Conservation (phyloP, 2,797 vertebrate genomes). For the Rhinogobio ventralis region DNA sequence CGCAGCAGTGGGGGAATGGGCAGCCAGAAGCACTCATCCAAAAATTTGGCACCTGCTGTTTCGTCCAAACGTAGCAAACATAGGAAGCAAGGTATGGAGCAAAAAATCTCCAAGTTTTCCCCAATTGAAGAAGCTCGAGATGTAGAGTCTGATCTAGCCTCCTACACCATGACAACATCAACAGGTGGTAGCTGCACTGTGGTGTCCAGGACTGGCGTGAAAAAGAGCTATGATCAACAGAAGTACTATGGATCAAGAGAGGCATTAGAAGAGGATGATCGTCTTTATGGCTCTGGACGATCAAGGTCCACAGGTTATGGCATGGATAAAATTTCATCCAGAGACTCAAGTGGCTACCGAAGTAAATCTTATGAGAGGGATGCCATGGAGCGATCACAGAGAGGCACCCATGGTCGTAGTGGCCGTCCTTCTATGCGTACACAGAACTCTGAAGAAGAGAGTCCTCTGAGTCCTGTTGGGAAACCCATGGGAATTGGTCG, state of each 20-base stretch:
- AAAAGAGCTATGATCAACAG: constrained; percentile 97
- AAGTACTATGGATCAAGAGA: constrained; percentile 92
- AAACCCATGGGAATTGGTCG: constrained; percentile 87
- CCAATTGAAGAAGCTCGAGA: constrained; percentile 99
- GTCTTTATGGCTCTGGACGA: constrained; percentile 85
- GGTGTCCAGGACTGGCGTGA: constrained; percentile 89
- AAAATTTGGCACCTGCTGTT: constrained; percentile 93
- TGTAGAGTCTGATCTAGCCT: constrained; percentile 94
- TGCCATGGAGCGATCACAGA: constrained; percentile 88
- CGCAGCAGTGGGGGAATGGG: constrained; percentile 77
- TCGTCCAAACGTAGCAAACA: constrained; percentile 98
- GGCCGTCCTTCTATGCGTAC: constrained; percentile 89
- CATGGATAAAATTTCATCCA: constrained; percentile 89
- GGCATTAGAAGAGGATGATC: constrained; percentile 89
- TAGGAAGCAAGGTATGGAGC: constrained; percentile 97
- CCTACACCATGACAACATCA: constrained; percentile 87
- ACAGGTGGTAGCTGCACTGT: constrained; percentile 86
- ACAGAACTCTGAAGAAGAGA: constrained; percentile 97
- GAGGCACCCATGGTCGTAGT: constrained; percentile 81
- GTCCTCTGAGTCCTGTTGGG: constrained; percentile 93
- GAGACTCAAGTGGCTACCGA: constrained; percentile 84
- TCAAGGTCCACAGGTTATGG: constrained; percentile 90
- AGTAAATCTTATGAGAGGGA: constrained; percentile 95
- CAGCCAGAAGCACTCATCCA: constrained; percentile 89
- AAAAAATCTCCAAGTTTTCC: constrained; percentile 99